Evolutionary conservation across 2,888 invertebrate species (phyloP).

Genomic region (Tetragonula carbonaria): DNA sequence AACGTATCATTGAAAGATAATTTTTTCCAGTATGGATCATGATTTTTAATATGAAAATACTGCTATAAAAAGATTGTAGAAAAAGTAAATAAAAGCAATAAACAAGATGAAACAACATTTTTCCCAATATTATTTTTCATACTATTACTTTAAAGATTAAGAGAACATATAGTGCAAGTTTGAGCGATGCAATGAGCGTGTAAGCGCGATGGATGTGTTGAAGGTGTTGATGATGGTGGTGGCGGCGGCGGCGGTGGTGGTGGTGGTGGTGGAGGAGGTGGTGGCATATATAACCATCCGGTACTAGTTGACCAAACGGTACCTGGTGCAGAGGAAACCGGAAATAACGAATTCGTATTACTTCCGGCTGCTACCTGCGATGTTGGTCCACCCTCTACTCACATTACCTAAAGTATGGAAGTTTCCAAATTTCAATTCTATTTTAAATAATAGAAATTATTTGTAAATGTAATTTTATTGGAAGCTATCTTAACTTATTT

Average conservation of each 20-base stretch:
- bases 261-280: conserved; percentile 66
- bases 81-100: background rate
- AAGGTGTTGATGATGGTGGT: conserved; percentile 66
- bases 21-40: background rate
- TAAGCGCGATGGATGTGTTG: conserved; percentile 72
- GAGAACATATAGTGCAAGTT: conserved; percentile 82
- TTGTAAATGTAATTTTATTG: too few species aligned
- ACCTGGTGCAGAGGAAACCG: conserved; percentile 68
- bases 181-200: conserved; percentile 81
- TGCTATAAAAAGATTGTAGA: background rate
- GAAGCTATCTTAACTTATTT: too few species aligned
- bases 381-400: conserved; percentile 85
- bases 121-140: background rate
- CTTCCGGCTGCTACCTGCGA: conserved; percentile 68
- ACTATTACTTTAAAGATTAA: conserved; percentile 76
- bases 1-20: conserved; percentile 1
- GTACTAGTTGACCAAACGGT: conserved; percentile 77
- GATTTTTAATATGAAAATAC: conserved; percentile 1
- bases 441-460: too few species aligned
- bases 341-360: conserved; percentile 62
- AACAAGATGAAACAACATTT: background rate
- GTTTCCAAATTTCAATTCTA: background rate
- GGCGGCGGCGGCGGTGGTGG: conserved; percentile 70
- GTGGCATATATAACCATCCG: conserved; percentile 79
- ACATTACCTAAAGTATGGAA: conserved; percentile 83